Evolutionary conservation across 2,113 vertebrate species (phyloP).

Genomic region (Jacana jacana): DNA sequence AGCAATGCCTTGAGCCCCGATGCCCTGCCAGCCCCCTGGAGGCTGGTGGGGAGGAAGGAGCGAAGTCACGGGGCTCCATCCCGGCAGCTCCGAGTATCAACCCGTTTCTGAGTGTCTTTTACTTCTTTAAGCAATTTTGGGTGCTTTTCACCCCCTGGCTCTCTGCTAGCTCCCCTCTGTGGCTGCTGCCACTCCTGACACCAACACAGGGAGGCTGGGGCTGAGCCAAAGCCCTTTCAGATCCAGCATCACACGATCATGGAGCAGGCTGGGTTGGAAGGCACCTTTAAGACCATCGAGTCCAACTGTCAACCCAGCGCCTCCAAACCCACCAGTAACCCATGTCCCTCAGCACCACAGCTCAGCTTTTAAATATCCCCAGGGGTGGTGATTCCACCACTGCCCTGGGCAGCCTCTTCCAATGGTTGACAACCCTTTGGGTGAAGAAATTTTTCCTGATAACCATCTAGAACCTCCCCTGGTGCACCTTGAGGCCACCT

Average conservation of each 20-base stretch:
- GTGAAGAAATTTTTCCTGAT: not conserved
- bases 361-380: not conserved
- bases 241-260: not conserved
- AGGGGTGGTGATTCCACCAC: not conserved
- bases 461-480: not conserved
- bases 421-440: not conserved
- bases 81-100: rapidly evolving
- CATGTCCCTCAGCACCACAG: not conserved
- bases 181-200: not conserved
- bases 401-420: not conserved
- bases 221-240: not conserved
- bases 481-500: not conserved
- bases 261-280: not conserved
- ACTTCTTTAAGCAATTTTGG: not conserved
- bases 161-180: not conserved
- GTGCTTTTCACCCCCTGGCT: rapidly evolving
- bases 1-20: not conserved
- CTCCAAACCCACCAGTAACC: not conserved
- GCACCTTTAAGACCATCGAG: not conserved
- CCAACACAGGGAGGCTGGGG: not conserved
- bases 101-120: not conserved
- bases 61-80: not conserved
- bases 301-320: not conserved
- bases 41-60: not conserved
- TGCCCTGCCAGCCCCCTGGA: not conserved